phyloP scores from a whole-genome alignment of 2,888 invertebrate species.

The Drosophila gaucha region DNA sequence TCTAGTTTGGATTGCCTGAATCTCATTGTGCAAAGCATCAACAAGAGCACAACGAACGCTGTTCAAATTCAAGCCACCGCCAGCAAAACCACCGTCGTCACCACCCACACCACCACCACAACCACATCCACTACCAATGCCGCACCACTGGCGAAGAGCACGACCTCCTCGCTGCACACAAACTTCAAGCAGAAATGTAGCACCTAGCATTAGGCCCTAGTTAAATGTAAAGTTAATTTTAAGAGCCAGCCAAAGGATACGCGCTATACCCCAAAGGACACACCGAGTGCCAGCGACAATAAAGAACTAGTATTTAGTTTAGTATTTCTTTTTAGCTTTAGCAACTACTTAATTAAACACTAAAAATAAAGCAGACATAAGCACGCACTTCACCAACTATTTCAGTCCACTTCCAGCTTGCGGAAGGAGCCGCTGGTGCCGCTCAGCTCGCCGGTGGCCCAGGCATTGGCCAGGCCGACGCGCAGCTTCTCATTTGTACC shows the following conservation, averaged over 20 bases:
- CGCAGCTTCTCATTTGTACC: slow-evolving; percentile 76
- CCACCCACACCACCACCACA: slow-evolving; percentile 11
- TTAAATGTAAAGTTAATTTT: slow-evolving; percentile 63
- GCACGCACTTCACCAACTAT: slow-evolving; percentile 2
- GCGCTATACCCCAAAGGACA: slow-evolving; percentile 62
- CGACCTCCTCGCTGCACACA: slow-evolving; percentile 68
- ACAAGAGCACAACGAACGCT: slow-evolving; percentile 73
- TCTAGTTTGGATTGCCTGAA: slow-evolving; percentile 89
- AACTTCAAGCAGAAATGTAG: slow-evolving; percentile 84
- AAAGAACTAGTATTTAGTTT: slow-evolving; percentile 53
- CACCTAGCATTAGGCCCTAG: slow-evolving; percentile 59
- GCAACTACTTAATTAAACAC: slow-evolving; percentile 54
- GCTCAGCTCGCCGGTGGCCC: slow-evolving; percentile 63
- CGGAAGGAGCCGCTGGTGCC: slow-evolving; percentile 78
- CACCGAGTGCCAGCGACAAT: slow-evolving; percentile 49
- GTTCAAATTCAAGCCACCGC: slow-evolving; percentile 31
- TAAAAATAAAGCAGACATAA: slow-evolving; percentile 33
- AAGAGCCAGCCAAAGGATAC: slow-evolving; percentile 70
- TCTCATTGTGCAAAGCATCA: slow-evolving; percentile 90
- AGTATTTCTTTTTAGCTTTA: slow-evolving; percentile 55
- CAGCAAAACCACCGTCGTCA: slow-evolving; percentile 23
- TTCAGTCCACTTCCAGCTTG: slow-evolving; percentile 75
- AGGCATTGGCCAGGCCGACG: slow-evolving; percentile 55
- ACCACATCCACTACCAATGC: slow-evolving; percentile 28
- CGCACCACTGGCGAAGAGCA: slow-evolving; percentile 20